Conservation (phyloP, 1,140 invertebrate genomes). For the Diploscapter pachys region DNA sequence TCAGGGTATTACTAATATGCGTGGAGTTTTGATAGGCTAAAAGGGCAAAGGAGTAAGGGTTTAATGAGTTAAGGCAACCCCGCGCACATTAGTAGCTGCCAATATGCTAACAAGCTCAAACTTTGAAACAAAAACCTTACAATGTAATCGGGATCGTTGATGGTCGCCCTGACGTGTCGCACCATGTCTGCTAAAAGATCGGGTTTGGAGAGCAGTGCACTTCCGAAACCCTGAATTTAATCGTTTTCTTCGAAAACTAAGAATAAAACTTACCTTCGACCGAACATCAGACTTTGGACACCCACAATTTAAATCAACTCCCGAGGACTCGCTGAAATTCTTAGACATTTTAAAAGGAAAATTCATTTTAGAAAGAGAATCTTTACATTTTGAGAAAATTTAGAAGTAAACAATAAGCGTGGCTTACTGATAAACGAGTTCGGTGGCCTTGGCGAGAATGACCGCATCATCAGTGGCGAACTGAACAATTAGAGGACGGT, state of each 20-base stretch:
- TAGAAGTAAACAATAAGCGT: not conserved
- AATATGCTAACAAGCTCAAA: not conserved
- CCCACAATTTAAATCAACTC: slow-evolving; percentile 91
- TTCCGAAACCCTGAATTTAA: slow-evolving; percentile 71
- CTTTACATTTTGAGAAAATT: not conserved
- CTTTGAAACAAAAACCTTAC: slow-evolving; percentile 13
- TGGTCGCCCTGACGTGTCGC: slow-evolving; percentile 31
- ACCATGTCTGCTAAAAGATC: slow-evolving; percentile 68
- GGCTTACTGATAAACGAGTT: slow-evolving; percentile 76
- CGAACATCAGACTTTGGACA: slow-evolving; percentile 82
- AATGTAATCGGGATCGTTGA: slow-evolving; percentile 25
- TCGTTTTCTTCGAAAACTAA: too few species aligned
- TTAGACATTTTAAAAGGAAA: slow-evolving; percentile 25
- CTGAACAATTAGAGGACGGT: slow-evolving; percentile 83
- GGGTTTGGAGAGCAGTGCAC: slow-evolving; percentile 76
- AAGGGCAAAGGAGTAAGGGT: too few species aligned
- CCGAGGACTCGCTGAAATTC: slow-evolving; percentile 72
- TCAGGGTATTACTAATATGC: too few species aligned
- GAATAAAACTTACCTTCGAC: slow-evolving; percentile 64
- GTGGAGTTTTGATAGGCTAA: too few species aligned
- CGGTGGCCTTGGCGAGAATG: slow-evolving; percentile 79
- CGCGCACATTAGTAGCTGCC: not conserved
- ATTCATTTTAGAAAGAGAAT: slow-evolving; percentile 16
- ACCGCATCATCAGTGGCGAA: slow-evolving; percentile 82
- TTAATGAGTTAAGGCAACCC: too few species aligned